phyloP scores from a whole-genome alignment of 2,888 invertebrate species.

The Agrenia bidenticulata region DNA sequence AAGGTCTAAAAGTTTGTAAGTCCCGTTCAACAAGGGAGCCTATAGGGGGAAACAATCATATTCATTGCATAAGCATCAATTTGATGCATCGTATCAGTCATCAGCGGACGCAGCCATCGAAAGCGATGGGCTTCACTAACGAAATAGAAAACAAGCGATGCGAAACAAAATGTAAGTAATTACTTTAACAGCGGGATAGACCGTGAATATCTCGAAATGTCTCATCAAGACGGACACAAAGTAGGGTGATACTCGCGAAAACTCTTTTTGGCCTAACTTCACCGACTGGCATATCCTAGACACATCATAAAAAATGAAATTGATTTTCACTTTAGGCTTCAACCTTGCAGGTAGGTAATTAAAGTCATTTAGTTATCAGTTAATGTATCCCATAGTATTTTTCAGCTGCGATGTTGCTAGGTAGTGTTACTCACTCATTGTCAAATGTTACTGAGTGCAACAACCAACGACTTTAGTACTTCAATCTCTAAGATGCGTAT shows the following conservation, averaged over 20 bases:
- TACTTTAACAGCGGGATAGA: slow-evolving; percentile 60
- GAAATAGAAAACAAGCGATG: no score
- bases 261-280: slow-evolving; percentile 55
- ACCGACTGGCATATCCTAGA: slow-evolving; percentile 50
- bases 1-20: slow-evolving; percentile 58
- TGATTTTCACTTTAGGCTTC: not conserved
- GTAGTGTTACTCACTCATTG: no score
- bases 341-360: slow-evolving; percentile 4
- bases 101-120: no score
- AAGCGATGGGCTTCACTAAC: not conserved
- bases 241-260: slow-evolving; percentile 58
- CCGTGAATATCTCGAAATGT: slow-evolving; percentile 58
- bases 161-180: slow-evolving; percentile 27
- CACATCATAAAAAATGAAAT: not conserved
- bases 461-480: no score
- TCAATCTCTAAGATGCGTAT: no score
- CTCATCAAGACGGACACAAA: slow-evolving; percentile 59
- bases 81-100: no score
- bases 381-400: no score
- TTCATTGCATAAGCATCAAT: not conserved
- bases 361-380: no score
- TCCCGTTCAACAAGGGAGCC: slow-evolving; percentile 59
- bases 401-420: no score
- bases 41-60: slow-evolving; percentile 45
- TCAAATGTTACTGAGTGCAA: no score